Percentiles rank a stretch among this genome's conserved stretches.
Conservation (phyloP, 64 coral and sea anemone genomes). For the Cladopsammia gracilis region DNA sequence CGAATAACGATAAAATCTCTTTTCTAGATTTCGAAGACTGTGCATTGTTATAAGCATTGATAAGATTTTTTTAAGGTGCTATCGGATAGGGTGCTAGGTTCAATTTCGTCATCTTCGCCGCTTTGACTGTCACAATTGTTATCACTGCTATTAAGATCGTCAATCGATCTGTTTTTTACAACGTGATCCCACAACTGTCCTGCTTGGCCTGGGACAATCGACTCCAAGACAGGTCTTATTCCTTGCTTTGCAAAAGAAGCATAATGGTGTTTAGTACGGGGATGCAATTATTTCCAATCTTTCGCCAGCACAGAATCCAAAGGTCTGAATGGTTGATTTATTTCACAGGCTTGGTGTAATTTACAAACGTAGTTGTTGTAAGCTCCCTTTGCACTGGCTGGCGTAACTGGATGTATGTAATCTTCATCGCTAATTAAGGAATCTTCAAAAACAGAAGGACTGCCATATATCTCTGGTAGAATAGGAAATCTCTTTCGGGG, state of each 20-base stretch:
- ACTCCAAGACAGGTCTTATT: conserved; percentile 44
- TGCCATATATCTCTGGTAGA: conserved; percentile 23
- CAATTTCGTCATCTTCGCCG: conserved; percentile 25
- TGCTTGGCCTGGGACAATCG: conserved; percentile 40
- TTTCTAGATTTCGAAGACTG: conserved; percentile 59
- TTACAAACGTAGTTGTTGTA: conserved; percentile 36
- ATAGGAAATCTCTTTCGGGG: conserved; percentile 29
- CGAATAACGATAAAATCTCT: conserved; percentile 46
- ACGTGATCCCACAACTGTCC: conserved; percentile 37
- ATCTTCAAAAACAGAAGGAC: conserved; percentile 14
- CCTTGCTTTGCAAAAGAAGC: conserved; percentile 32
- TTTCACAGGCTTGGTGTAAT: conserved; percentile 34
- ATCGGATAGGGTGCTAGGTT: conserved; percentile 24
- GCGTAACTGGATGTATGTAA: conserved; percentile 31
- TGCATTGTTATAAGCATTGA: conserved; percentile 54
- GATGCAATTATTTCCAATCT: conserved; percentile 35
- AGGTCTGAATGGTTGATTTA: conserved; percentile 37
- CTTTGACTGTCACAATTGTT: neutral
- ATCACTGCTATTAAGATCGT: conserved; percentile 33
- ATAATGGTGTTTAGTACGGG: conserved; percentile 52
- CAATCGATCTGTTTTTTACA: conserved; percentile 40
- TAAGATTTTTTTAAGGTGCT: conserved; percentile 42
- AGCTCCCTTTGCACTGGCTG: conserved; percentile 17
- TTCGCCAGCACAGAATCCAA: conserved; percentile 14
- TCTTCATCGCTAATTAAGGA: conserved; percentile 41